Evolutionary conservation across 2,888 invertebrate genomes (phyloP).

Genomic region (Pyralis farinalis): DNA sequence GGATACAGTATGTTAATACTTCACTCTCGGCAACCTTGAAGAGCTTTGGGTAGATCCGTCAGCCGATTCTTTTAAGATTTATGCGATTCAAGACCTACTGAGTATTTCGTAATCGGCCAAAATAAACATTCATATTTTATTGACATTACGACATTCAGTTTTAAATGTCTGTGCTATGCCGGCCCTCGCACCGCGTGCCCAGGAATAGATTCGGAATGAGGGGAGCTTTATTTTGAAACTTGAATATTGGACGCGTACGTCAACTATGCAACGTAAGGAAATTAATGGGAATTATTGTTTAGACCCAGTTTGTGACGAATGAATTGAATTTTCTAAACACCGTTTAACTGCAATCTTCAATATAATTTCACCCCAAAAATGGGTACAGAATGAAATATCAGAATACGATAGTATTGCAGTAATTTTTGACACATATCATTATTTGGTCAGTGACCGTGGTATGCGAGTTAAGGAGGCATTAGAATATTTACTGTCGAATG

Average conservation of each 20-base stretch:
- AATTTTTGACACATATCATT: slow-evolving; percentile 16
- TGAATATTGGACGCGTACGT: slow-evolving; percentile 35
- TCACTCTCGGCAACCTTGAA: slow-evolving; percentile 63
- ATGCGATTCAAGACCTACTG: slow-evolving; percentile 51
- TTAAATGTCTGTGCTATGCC: slow-evolving; percentile 45
- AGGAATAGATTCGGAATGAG: slow-evolving; percentile 64
- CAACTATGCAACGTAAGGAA: slow-evolving; percentile 33
- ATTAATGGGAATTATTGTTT: slow-evolving; percentile 27
- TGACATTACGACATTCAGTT: slow-evolving; percentile 73
- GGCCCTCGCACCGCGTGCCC: slow-evolving; percentile 35
- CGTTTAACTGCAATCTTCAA: slow-evolving; percentile 1
- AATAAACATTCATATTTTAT: slow-evolving; percentile 77
- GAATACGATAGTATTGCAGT: no score
- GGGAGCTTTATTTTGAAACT: slow-evolving; percentile 67
- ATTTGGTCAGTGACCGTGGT: slow-evolving; percentile 48
- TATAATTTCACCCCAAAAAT: background rate
- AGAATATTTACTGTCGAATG: slow-evolving; percentile 27
- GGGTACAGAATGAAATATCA: background rate
- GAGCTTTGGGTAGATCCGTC: slow-evolving; percentile 48
- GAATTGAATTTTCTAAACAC: no score
- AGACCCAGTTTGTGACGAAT: no score
- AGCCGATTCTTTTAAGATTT: slow-evolving; percentile 64
- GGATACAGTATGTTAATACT: slow-evolving; percentile 59
- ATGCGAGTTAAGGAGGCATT: slow-evolving; percentile 25
- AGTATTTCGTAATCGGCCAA: slow-evolving; percentile 73